Evolutionary conservation across 2,113 vertebrate species (phyloP).

Genomic region (Riparia riparia): DNA sequence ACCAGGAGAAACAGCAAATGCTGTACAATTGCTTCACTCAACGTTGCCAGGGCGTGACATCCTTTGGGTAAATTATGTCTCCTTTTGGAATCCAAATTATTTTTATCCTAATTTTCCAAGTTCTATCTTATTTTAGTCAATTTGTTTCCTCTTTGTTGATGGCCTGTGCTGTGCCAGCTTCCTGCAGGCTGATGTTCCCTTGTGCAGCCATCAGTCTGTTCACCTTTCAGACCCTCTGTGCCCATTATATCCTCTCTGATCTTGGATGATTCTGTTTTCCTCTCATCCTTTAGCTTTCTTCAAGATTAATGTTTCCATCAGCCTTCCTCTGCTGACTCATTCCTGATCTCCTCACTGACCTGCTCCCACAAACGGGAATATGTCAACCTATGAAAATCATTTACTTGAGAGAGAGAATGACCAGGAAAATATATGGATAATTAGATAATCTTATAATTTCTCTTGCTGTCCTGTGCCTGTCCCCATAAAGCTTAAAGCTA

Average conservation of each 20-base stretch:
- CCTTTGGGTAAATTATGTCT: constrained; percentile 18
- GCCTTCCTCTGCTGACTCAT: constrained; percentile 45
- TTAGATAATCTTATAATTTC: background rate
- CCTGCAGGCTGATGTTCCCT: background rate
- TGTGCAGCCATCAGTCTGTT: background rate
- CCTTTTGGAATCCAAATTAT: background rate
- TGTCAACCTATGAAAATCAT: constrained; percentile 14
- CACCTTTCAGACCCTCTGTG: constrained; percentile 31
- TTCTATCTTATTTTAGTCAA: background rate
- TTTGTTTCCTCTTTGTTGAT: background rate
- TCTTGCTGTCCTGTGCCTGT: background rate
- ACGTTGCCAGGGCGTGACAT: background rate
- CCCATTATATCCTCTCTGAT: constrained; percentile 19
- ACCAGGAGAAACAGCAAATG: constrained; percentile 5
- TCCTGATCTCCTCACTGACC: constrained; percentile 39
- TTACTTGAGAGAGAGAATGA: background rate
- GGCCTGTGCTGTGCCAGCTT: background rate
- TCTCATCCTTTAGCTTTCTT: constrained; percentile 14
- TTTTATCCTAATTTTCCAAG: constrained; percentile 5
- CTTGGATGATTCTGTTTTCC: constrained; percentile 23
- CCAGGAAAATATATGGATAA: constrained; percentile 9
- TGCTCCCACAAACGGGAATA: constrained; percentile 5
- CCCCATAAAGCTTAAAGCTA: background rate
- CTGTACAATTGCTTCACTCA: background rate
- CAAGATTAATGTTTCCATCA: constrained; percentile 49